phyloP scores from a whole-genome alignment of 2,113 vertebrate species.

The Panthera leo region DNA sequence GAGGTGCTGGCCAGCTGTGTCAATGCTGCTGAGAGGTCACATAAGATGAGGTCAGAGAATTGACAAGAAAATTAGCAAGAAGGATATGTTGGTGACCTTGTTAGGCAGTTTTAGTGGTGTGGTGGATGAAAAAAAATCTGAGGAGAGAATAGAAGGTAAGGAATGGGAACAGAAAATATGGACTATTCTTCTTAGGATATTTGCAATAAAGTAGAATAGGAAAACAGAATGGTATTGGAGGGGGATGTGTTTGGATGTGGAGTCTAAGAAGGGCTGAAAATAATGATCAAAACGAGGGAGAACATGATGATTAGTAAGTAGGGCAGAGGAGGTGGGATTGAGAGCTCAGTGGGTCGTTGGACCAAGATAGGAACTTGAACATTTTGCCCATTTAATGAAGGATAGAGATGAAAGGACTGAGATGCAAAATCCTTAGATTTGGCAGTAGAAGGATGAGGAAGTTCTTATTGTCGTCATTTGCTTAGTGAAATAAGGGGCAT shows the following conservation, averaged over 20 bases:
- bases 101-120: neutral
- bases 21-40: neutral
- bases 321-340: neutral
- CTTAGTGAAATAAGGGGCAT: neutral
- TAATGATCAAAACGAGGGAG: neutral
- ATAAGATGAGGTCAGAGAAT: neutral
- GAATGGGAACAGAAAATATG: neutral
- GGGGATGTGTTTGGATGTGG: neutral
- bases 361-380: neutral
- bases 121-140: neutral
- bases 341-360: too few species aligned
- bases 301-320: neutral
- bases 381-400: neutral
- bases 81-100: neutral
- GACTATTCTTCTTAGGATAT: neutral
- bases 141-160: neutral
- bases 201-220: neutral
- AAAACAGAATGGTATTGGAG: neutral
- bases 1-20: neutral
- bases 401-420: neutral
- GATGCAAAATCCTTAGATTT: neutral
- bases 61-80: neutral
- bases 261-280: neutral
- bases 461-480: neutral
- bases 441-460: neutral